phyloP scores from a whole-genome alignment of 64 coral and sea anemone species.

The Platygyra sinensis region DNA sequence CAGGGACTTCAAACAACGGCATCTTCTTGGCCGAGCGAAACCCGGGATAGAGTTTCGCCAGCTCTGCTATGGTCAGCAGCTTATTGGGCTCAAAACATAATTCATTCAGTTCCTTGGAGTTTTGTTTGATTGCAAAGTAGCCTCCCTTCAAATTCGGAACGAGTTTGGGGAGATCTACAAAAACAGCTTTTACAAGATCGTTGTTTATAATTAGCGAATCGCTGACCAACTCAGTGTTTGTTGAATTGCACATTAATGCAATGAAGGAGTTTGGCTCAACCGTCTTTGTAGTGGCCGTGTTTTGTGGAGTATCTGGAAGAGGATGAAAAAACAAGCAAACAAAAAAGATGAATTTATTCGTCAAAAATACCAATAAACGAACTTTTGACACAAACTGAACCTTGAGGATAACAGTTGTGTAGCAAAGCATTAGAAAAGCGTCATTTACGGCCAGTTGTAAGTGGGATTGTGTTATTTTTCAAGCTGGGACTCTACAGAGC shows the following conservation, averaged over 20 bases:
- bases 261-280: slow-evolving; percentile 18
- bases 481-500: too few species aligned
- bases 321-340: not conserved
- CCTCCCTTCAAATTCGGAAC: slow-evolving; percentile 19
- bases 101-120: not conserved
- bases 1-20: slow-evolving; percentile 47
- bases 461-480: too few species aligned
- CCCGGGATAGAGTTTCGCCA: slow-evolving; percentile 43
- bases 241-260: slow-evolving; percentile 1
- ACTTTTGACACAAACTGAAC: too few species aligned
- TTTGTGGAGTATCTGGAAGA: slow-evolving; percentile 17
- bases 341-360: too few species aligned
- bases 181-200: not conserved
- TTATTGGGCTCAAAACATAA: slow-evolving; percentile 46
- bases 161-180: slow-evolving; percentile 18
- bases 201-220: not conserved
- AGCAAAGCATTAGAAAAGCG: too few species aligned
- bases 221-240: not conserved
- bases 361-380: too few species aligned
- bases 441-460: too few species aligned
- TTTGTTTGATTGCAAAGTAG: slow-evolving; percentile 50
- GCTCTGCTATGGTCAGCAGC: slow-evolving; percentile 42
- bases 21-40: slow-evolving; percentile 15
- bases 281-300: not conserved
- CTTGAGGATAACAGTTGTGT: too few species aligned